Evolutionary conservation across 2,113 vertebrate genomes (phyloP).

Genomic region (Cololabis saira): DNA sequence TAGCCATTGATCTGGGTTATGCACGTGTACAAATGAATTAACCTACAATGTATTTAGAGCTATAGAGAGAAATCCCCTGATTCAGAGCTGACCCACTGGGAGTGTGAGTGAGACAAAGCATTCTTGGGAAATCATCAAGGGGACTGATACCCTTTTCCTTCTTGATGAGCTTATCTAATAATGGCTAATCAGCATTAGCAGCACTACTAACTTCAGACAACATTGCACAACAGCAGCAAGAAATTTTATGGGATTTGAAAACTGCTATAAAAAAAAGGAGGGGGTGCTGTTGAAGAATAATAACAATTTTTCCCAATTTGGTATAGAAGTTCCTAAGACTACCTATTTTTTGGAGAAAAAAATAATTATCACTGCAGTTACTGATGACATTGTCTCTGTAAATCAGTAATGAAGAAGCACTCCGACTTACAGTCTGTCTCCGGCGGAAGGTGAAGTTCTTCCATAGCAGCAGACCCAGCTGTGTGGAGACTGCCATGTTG

Average conservation of each 20-base stretch:
- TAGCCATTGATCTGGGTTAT: conserved; percentile 14
- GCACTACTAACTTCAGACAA: not conserved
- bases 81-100: not conserved
- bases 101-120: not conserved
- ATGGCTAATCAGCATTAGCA: not conserved
- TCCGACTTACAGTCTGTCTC: conserved; percentile 91
- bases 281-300: no score
- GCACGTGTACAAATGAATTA: not conserved
- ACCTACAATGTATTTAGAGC: not conserved
- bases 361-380: not conserved
- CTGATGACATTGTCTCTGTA: no score
- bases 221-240: no score
- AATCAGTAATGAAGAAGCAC: not conserved
- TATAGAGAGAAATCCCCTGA: not conserved
- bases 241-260: no score
- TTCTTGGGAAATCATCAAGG: not conserved
- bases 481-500: conserved; percentile 91
- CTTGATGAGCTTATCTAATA: not conserved
- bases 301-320: no score
- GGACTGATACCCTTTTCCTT: not conserved
- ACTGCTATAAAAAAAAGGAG: no score
- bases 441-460: conserved; percentile 97
- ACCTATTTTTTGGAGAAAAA: not conserved
- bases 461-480: conserved; percentile 95
- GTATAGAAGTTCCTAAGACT: no score